Evolutionary conservation across 2,888 invertebrate genomes (phyloP).

Genomic region (Hofmannophila pseudospretella): DNA sequence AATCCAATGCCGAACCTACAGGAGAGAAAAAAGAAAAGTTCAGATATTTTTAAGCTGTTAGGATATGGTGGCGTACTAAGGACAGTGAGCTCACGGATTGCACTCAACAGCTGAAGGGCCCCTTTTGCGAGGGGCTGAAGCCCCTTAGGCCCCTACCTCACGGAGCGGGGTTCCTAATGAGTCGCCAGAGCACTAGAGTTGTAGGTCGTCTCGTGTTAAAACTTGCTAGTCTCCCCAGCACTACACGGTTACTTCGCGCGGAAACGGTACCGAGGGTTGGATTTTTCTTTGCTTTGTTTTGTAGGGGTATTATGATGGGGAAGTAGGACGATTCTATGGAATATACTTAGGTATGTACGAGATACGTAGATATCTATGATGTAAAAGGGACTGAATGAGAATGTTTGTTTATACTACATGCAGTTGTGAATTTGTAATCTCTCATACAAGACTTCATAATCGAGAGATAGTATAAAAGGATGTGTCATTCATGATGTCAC

Average conservation of each 20-base stretch:
- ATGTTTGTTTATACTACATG: no score
- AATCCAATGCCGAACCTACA: conserved; percentile 14
- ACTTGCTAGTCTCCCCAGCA: conserved; percentile 54
- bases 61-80: conserved; percentile 36
- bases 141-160: conserved; percentile 57
- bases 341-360: no score
- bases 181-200: conserved; percentile 75
- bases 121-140: conserved; percentile 58
- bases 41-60: conserved; percentile 23
- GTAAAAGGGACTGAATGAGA: no score
- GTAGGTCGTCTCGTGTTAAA: conserved; percentile 69
- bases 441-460: no score
- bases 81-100: conserved; percentile 53
- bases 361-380: no score
- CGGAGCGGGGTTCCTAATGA: conserved; percentile 67
- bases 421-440: no score
- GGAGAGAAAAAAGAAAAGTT: conserved; percentile 9
- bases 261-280: conserved; percentile 42
- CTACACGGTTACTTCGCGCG: conserved; percentile 59
- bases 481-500: no score
- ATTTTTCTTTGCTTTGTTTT: conserved; percentile 61
- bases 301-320: conserved; percentile 11
- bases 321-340: conserved; percentile 1
- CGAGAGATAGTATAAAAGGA: no score
- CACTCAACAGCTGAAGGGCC: conserved; percentile 60